Conservation (phyloP, 2,797 vertebrate species). For the Microchirus variegatus region DNA sequence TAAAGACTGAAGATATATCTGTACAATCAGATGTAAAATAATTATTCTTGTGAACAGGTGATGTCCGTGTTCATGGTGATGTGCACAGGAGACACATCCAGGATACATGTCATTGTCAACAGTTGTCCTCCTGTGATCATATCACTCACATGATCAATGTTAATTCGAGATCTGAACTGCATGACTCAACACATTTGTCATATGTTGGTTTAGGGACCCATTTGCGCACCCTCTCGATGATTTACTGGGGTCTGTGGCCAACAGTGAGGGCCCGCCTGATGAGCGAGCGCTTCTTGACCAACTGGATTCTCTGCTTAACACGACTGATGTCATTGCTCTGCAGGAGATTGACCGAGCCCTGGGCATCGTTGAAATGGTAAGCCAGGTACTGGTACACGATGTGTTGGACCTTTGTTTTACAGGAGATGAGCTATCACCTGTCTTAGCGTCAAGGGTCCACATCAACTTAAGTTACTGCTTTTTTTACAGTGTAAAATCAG, state of each 20-base stretch:
- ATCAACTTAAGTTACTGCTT: background rate
- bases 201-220: slow-evolving; percentile 80
- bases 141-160: background rate
- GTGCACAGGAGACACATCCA: no score
- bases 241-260: slow-evolving; percentile 87
- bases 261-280: slow-evolving; percentile 89
- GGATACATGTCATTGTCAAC: no score
- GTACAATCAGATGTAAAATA: no score
- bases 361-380: slow-evolving; percentile 97
- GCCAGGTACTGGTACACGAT: slow-evolving; percentile 82
- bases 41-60: no score
- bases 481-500: no score
- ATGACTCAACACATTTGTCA: background rate
- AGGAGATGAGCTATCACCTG: background rate
- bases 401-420: background rate
- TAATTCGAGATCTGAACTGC: no score
- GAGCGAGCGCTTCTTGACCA: slow-evolving; percentile 94
- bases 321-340: slow-evolving; percentile 90
- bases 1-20: no score
- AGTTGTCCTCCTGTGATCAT: background rate
- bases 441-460: background rate
- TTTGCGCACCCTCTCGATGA: slow-evolving; percentile 91
- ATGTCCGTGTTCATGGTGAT: no score
- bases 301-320: slow-evolving; percentile 93
- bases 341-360: slow-evolving; percentile 97